phyloP scores from a whole-genome alignment of 2,888 invertebrate species.

The Acrobasis suavella region DNA sequence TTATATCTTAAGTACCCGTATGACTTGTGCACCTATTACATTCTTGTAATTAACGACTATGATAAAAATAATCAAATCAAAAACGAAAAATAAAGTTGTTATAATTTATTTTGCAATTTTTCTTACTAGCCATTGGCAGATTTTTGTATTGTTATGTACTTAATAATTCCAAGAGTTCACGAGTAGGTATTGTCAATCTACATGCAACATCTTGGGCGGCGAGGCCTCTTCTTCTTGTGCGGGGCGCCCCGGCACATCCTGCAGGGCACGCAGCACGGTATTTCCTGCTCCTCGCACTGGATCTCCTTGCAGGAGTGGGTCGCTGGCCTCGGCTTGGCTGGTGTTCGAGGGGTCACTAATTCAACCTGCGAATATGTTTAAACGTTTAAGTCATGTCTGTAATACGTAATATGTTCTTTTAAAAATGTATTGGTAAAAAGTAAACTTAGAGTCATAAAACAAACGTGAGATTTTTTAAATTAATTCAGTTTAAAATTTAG shows the following conservation, averaged over 20 bases:
- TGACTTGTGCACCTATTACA: too few relatives aligned
- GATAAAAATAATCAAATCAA: neutral
- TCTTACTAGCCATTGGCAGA: neutral
- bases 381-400: too few relatives aligned
- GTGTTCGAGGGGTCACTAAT: slow-evolving; percentile 87
- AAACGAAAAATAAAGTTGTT: neutral
- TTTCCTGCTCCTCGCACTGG: slow-evolving; percentile 84
- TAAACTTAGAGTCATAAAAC: too few relatives aligned
- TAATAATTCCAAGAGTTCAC: neutral
- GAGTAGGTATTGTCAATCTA: slow-evolving; percentile 27
- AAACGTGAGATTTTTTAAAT: too few relatives aligned
- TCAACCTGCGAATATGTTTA: slow-evolving; percentile 81
- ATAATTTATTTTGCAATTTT: slow-evolving; percentile 19
- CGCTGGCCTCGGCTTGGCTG: slow-evolving; percentile 80
- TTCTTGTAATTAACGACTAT: too few relatives aligned
- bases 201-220: slow-evolving; percentile 42
- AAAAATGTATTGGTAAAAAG: too few relatives aligned
- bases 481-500: too few relatives aligned
- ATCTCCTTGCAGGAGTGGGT: slow-evolving; percentile 85
- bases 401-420: too few relatives aligned
- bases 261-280: slow-evolving; percentile 61
- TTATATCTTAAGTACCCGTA: too few relatives aligned
- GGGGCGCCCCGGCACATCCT: slow-evolving; percentile 49
- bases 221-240: slow-evolving; percentile 40
- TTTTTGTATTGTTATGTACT: neutral